Evolutionary conservation across 2,113 vertebrate genomes (phyloP).

Genomic region (Oryzias melastigma): DNA sequence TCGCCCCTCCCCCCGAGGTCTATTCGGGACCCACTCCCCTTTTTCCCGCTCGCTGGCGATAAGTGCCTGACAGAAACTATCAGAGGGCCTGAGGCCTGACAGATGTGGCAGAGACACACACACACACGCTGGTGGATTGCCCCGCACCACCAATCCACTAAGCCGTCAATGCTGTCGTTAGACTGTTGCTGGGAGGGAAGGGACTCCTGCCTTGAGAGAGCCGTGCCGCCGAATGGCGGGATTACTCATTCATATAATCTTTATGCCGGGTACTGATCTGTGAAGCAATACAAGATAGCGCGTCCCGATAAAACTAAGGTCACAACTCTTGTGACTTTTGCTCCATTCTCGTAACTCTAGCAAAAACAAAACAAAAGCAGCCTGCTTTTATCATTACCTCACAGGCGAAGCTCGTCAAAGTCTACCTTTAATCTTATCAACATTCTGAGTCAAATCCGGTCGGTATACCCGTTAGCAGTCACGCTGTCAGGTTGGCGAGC

Average conservation of each 20-base stretch:
- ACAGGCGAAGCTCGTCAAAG: conserved; percentile 66
- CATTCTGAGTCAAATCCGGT: conserved; percentile 52
- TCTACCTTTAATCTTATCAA: conserved; percentile 76
- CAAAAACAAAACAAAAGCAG: conserved; percentile 41
- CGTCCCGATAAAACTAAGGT: conserved; percentile 43
- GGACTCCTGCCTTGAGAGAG: conserved; percentile 26
- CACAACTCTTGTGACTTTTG: conserved; percentile 49
- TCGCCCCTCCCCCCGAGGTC: conserved; percentile 54
- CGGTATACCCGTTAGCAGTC: conserved; percentile 5
- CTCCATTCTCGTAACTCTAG: conserved; percentile 55
- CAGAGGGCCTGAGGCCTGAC: conserved; percentile 67
- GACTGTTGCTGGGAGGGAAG: conserved; percentile 20
- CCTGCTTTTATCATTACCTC: conserved; percentile 67
- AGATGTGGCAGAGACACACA: conserved; percentile 61
- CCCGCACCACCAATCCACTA: conserved; percentile 37
- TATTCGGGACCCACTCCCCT: conserved; percentile 34
- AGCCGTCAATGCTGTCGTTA: conserved; percentile 64
- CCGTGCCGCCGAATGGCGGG: conserved; percentile 33
- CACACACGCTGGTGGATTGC: conserved; percentile 73
- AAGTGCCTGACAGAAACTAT: conserved; percentile 80
- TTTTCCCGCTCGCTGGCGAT: conserved; percentile 64
- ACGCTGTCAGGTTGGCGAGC: conserved; percentile 30
- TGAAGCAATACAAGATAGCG: conserved; percentile 38
- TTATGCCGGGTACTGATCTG: conserved; percentile 50
- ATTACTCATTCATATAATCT: conserved; percentile 49